Evolutionary conservation across 2,113 vertebrate species (phyloP).

Genomic region (Sinosuthora webbiana): DNA sequence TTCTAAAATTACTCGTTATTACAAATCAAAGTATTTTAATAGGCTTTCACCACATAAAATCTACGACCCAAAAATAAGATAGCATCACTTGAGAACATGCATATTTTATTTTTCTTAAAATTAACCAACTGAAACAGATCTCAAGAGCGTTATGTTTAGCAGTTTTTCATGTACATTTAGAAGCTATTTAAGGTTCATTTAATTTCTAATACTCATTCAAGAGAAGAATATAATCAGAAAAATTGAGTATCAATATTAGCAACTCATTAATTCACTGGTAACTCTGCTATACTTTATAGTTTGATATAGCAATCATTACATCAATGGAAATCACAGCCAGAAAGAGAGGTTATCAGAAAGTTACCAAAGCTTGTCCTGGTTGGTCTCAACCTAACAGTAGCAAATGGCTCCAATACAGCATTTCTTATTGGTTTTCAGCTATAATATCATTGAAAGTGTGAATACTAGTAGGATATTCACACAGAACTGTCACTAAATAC

Average conservation of each 20-base stretch:
- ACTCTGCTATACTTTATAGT: neutral
- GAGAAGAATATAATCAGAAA: neutral
- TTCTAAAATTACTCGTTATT: neutral
- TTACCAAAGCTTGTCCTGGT: neutral
- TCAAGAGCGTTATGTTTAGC: neutral
- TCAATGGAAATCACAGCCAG: neutral
- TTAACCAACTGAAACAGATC: neutral
- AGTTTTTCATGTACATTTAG: neutral
- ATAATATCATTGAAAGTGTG: neutral
- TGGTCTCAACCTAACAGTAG: neutral
- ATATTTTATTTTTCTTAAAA: neutral
- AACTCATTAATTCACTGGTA: neutral
- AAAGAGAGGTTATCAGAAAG: neutral
- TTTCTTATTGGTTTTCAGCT: neutral
- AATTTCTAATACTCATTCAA: neutral
- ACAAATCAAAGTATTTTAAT: neutral
- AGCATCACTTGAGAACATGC: neutral
- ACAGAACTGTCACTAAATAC: neutral
- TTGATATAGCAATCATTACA: neutral
- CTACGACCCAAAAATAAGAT: neutral
- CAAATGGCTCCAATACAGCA: neutral
- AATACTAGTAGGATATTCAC: neutral
- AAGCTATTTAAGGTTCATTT: neutral
- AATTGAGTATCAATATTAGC: neutral
- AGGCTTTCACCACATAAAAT: neutral